Conservation (phyloP, 2,888 invertebrate species). For the Masnerella sp. region DNA sequence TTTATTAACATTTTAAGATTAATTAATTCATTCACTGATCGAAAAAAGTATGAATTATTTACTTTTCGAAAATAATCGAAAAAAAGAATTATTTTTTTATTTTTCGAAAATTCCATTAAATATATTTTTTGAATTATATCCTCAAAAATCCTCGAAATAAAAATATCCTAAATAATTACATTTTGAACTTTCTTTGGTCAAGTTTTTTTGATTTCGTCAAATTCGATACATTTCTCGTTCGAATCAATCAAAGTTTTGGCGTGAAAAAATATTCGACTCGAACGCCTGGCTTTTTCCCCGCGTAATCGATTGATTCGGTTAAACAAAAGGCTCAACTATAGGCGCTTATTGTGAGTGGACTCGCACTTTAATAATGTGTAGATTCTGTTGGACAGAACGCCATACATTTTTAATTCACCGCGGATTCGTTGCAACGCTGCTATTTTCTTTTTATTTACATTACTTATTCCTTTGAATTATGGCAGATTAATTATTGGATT, state of each 20-base stretch:
- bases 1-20: too few species aligned
- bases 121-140: too few species aligned
- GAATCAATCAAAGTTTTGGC: neutral
- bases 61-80: too few species aligned
- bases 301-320: neutral
- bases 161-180: too few species aligned
- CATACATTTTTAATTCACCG: constrained; percentile 5
- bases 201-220: too few species aligned
- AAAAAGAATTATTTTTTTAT: too few species aligned
- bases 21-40: too few species aligned
- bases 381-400: neutral
- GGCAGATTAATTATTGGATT: neutral
- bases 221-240: too few species aligned
- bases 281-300: neutral
- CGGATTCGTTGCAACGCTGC: neutral
- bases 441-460: neutral
- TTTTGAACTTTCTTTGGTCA: too few species aligned
- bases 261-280: neutral
- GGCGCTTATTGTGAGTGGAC: neutral
- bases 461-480: neutral
- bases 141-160: too few species aligned
- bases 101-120: too few species aligned
- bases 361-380: neutral
- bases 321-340: neutral
- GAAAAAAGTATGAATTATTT: too few species aligned